A percentile compares a stretch with the other conserved stretches of the same genome.
Evolutionary conservation across 2,113 vertebrate genomes (phyloP).

Genomic region (Cyphomyrus plagiostoma): DNA sequence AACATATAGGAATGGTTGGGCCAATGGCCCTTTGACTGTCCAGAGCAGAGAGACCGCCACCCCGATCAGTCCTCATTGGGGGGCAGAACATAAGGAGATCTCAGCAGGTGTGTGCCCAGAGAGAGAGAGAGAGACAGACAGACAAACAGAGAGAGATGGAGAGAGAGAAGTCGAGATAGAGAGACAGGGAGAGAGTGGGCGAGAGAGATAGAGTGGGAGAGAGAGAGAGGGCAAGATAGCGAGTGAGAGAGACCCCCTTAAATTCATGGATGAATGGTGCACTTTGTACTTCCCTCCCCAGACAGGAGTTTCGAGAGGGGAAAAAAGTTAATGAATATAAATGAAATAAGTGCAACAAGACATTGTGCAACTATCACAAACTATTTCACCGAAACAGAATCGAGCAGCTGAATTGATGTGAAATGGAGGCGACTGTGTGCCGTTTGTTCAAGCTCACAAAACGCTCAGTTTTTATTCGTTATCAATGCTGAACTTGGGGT

Average conservation of each 20-base stretch:
- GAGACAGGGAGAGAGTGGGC: no score
- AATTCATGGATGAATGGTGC: background rate
- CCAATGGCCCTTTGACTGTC: background rate
- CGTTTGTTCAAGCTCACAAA: background rate
- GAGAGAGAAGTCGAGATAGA: background rate
- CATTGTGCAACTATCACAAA: background rate
- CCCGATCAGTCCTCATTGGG: background rate
- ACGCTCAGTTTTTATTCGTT: constrained; percentile 38
- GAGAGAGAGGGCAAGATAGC: background rate
- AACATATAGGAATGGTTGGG: background rate
- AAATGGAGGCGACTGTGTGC: background rate
- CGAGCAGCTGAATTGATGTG: background rate
- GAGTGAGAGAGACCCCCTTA: background rate
- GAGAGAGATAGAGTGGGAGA: background rate
- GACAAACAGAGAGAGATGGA: no score
- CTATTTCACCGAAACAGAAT: background rate
- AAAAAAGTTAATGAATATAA: background rate
- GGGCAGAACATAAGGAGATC: background rate
- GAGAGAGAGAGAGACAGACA: background rate
- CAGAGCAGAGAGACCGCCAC: background rate
- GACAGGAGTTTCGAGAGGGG: background rate
- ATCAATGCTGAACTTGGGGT: constrained; percentile 27
- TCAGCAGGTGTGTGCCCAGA: background rate
- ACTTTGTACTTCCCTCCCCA: background rate
- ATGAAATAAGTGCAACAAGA: background rate